phyloP scores from a whole-genome alignment of 2,888 invertebrate species.

The Pammene fasciana region DNA sequence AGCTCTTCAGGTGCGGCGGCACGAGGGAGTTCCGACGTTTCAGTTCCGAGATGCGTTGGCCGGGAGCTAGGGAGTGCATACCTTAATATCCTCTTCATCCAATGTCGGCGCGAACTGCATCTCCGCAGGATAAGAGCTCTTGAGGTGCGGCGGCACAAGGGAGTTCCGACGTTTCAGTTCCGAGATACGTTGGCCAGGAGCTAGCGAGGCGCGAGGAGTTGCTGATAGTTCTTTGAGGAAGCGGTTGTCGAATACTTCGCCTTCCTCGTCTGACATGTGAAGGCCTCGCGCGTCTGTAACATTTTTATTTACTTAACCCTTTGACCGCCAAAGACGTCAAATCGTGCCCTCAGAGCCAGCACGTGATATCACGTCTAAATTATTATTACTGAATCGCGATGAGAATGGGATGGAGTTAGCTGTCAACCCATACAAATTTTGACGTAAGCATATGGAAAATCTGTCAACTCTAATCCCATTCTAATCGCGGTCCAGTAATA shows the following conservation, averaged over 20 bases:
- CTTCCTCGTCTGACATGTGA: slow-evolving; percentile 93
- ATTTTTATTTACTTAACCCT: neutral
- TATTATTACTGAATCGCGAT: too few species aligned
- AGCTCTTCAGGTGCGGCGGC: slow-evolving; percentile 92
- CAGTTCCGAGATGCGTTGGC: slow-evolving; percentile 85
- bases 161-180: slow-evolving; percentile 92
- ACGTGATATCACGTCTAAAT: too few species aligned
- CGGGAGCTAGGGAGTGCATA: slow-evolving; percentile 51
- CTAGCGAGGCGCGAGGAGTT: slow-evolving; percentile 73
- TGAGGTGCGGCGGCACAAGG: slow-evolving; percentile 91
- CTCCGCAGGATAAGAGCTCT: slow-evolving; percentile 93
- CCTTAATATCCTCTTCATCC: slow-evolving; percentile 77
- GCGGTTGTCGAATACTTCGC: slow-evolving; percentile 92
- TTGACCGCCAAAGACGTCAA: too few species aligned
- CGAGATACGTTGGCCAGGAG: slow-evolving; percentile 74
- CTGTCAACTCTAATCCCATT: too few species aligned
- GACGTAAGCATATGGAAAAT: too few species aligned
- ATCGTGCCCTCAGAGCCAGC: too few species aligned
- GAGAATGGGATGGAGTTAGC: too few species aligned
- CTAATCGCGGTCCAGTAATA: too few species aligned
- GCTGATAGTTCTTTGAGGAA: slow-evolving; percentile 87
- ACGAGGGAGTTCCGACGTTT: slow-evolving; percentile 91
- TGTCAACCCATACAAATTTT: too few species aligned
- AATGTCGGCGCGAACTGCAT: slow-evolving; percentile 85
- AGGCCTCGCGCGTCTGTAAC: slow-evolving; percentile 75